Conservation (phyloP, 2,888 invertebrate species). For the Volucella bombylans region DNA sequence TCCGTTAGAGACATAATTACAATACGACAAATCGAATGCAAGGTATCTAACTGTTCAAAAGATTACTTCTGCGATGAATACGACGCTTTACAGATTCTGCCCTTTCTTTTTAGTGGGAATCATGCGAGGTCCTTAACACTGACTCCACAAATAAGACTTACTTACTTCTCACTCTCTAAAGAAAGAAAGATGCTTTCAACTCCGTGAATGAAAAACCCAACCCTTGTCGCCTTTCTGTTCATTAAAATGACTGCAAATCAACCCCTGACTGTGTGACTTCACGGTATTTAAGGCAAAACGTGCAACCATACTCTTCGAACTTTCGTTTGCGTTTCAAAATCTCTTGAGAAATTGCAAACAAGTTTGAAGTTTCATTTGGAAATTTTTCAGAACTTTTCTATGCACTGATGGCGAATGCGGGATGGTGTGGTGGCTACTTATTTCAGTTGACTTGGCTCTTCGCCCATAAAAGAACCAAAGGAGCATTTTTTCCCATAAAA, state of each 20-base stretch:
- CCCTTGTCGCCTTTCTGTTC: background rate
- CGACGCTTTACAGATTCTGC: too few relatives aligned
- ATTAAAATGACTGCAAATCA: too few relatives aligned
- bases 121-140: too few relatives aligned
- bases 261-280: background rate
- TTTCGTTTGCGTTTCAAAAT: background rate
- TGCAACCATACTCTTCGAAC: background rate
- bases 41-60: too few relatives aligned
- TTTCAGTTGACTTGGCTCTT: slow-evolving; percentile 17
- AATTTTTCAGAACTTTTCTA: slow-evolving; percentile 38
- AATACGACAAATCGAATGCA: too few relatives aligned
- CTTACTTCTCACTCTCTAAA: background rate
- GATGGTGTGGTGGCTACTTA: slow-evolving; percentile 7
- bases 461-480: slow-evolving; percentile 19
- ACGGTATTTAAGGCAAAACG: slow-evolving; percentile 2
- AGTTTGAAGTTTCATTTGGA: slow-evolving; percentile 53
- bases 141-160: too few relatives aligned
- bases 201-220: background rate
- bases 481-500: background rate
- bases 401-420: background rate
- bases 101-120: too few relatives aligned
- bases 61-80: too few relatives aligned
- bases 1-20: too few relatives aligned
- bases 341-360: slow-evolving; percentile 2
- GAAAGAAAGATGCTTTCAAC: too few relatives aligned